Evolutionary conservation across 30 jellyfish, hydroid and myxozoan species (phyloP).

Genomic region (Chrysaora quinquecirrha): DNA sequence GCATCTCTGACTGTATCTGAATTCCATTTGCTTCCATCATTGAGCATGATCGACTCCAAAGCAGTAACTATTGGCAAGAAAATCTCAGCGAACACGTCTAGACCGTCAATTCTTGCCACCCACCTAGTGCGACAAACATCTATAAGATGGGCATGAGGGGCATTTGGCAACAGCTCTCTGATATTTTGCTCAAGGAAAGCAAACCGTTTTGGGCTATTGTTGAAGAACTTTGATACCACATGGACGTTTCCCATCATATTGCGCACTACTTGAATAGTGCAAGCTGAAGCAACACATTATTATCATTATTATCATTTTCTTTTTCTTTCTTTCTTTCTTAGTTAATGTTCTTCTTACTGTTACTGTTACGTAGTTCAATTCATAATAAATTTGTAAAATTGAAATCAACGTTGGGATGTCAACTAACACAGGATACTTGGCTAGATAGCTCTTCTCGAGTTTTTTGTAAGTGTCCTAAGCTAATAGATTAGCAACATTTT

Average conservation of each 20-base stretch:
- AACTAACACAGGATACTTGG: no score
- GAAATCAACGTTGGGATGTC: no score
- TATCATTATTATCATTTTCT: no score
- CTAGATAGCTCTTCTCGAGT: no score
- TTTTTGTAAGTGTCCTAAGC: no score
- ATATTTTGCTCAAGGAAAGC: background rate
- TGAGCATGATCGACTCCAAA: constrained; percentile 45
- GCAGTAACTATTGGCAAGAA: constrained; percentile 30
- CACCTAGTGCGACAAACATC: constrained; percentile 64
- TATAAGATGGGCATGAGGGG: constrained; percentile 17
- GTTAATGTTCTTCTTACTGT: no score
- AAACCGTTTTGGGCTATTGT: constrained; percentile 9
- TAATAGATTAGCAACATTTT: no score
- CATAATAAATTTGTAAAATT: no score
- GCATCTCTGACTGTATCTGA: constrained; percentile 46
- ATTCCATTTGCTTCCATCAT: constrained; percentile 27
- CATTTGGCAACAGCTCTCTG: background rate
- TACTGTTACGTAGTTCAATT: no score
- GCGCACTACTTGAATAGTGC: constrained; percentile 6
- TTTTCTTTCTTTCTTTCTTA: no score
- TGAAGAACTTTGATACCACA: background rate
- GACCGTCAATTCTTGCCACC: constrained; percentile 48
- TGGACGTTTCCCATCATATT: constrained; percentile 24
- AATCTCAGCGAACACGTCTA: constrained; percentile 52
- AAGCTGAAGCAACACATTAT: constrained; percentile 33